Conservation (phyloP, 2,888 invertebrate genomes). For the Oithona nana region DNA sequence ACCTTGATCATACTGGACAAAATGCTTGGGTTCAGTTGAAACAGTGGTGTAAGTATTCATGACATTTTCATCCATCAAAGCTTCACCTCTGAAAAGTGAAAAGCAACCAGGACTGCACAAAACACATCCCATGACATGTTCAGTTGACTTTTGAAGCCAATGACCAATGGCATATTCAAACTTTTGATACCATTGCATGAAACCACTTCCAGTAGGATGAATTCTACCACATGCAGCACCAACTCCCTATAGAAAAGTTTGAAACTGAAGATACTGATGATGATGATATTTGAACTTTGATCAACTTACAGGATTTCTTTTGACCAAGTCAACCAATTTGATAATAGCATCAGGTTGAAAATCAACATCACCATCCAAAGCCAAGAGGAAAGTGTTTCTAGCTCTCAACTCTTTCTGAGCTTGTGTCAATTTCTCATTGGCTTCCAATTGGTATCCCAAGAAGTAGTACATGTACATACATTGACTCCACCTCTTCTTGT, state of each 20-base stretch:
- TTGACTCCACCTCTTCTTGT: conserved; percentile 84
- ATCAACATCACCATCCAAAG: conserved; percentile 73
- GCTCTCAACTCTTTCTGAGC: conserved; percentile 41
- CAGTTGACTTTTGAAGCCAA: conserved; percentile 80
- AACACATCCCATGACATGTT: conserved; percentile 72
- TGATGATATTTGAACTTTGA: conserved; percentile 1
- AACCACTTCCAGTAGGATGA: conserved; percentile 63
- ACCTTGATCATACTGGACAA: conserved; percentile 77
- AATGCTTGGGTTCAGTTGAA: conserved; percentile 56
- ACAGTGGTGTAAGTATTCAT: conserved; percentile 69
- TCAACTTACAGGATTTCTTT: conserved; percentile 40
- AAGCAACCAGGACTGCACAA: conserved; percentile 82
- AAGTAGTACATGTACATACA: conserved; percentile 88
- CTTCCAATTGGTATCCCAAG: conserved; percentile 57
- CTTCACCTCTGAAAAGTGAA: conserved; percentile 66
- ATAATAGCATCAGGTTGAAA: conserved; percentile 62
- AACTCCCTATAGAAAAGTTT: conserved; percentile 31
- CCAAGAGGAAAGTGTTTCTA: conserved; percentile 57
- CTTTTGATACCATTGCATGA: conserved; percentile 67
- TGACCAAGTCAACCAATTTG: conserved; percentile 63
- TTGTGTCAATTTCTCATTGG: conserved; percentile 38
- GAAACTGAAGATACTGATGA: background rate
- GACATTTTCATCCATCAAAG: conserved; percentile 73
- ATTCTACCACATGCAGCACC: conserved; percentile 78
- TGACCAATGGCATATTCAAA: conserved; percentile 82